phyloP scores from a whole-genome alignment of 2,888 invertebrate species.

The Creontiades dilutus region DNA sequence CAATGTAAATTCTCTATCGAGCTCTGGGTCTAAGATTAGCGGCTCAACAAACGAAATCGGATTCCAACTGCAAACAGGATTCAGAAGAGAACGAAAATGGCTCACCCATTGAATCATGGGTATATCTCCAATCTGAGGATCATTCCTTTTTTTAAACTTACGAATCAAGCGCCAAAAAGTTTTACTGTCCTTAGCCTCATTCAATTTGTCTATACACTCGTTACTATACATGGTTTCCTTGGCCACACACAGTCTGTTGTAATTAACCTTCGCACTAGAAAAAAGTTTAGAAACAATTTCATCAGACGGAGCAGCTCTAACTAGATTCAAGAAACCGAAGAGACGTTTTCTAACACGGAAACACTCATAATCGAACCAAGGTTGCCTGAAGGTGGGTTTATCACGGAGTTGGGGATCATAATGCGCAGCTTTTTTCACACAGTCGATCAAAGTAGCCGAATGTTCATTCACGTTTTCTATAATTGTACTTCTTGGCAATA shows the following conservation, averaged over 20 bases:
- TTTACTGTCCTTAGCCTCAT: constrained; percentile 12
- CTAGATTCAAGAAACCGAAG: neutral
- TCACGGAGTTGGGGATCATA: neutral
- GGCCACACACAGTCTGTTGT: neutral
- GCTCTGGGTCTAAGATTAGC: neutral
- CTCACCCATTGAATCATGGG: neutral
- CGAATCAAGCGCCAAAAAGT: constrained; percentile 11
- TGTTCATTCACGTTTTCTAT: neutral
- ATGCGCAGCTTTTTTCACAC: constrained; percentile 1
- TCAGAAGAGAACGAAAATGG: constrained; percentile 19
- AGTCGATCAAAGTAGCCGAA: neutral
- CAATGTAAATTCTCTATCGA: constrained; percentile 1
- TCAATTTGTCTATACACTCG: neutral
- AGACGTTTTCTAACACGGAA: neutral
- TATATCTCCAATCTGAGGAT: neutral
- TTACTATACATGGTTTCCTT: neutral
- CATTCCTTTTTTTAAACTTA: neutral
- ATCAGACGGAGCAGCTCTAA: neutral
- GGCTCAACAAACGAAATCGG: constrained; percentile 21
- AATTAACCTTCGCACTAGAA: neutral
- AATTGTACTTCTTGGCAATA: neutral
- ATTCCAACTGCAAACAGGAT: neutral
- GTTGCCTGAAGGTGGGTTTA: neutral
- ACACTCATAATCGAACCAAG: constrained; percentile 20
- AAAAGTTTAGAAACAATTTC: neutral